Conservation (phyloP, 2,888 invertebrate species). For the Cantharis lateralis region DNA sequence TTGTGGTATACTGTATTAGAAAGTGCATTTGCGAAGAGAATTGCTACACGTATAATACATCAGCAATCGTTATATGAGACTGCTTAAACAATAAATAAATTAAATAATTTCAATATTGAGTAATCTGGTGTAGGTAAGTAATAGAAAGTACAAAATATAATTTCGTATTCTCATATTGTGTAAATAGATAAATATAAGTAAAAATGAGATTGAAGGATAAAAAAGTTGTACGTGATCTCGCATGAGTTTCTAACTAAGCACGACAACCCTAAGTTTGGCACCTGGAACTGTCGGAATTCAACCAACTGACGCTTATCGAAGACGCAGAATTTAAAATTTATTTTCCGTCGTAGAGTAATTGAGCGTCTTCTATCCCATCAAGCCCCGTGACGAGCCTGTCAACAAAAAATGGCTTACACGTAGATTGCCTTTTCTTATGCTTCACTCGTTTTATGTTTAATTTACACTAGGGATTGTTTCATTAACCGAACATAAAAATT, state of each 20-base stretch:
- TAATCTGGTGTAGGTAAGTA: not conserved
- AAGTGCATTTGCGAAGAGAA: not conserved
- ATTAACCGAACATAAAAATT: constrained; percentile 14
- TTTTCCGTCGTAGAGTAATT: constrained; percentile 29
- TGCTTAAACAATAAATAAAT: not conserved
- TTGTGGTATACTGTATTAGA: not conserved
- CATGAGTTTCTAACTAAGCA: not conserved
- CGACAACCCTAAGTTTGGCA: constrained; percentile 15
- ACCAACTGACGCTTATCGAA: constrained; percentile 27
- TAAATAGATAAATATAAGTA: constrained; percentile 33
- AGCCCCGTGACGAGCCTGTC: constrained; percentile 20
- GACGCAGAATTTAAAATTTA: constrained; percentile 29
- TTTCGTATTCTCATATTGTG: not conserved
- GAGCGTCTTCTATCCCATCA: constrained; percentile 30
- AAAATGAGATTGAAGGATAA: constrained; percentile 22
- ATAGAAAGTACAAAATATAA: not conserved
- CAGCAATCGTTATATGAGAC: not conserved
- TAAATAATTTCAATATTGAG: not conserved
- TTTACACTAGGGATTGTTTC: constrained; percentile 14
- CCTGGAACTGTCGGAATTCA: constrained; percentile 28
- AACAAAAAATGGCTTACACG: constrained; percentile 27
- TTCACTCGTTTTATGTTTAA: constrained; percentile 19
- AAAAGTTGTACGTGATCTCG: constrained; percentile 24
- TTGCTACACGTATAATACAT: not conserved
- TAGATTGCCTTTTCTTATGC: constrained; percentile 25